Evolutionary conservation across 2,888 invertebrate species (phyloP), one percentile per base, ranked within the genome.

Genomic region (Apamea anceps): DNA sequence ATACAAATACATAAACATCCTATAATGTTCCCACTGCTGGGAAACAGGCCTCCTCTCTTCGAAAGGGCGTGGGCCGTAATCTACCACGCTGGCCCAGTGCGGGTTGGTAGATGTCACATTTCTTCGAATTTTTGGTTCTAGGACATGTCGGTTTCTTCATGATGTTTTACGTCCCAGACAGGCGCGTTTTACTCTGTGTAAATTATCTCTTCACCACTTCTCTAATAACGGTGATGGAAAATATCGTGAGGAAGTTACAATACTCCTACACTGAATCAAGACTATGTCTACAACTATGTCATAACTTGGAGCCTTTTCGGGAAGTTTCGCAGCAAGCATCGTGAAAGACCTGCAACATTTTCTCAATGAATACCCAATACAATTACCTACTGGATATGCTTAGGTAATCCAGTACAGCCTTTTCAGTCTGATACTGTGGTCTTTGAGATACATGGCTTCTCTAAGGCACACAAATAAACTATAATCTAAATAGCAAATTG

Each of bases 401-500:
- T 8, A n/a, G 21, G n/a, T n/a, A 21, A 51, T 37, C 21, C 0
- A 21, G 32, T 65, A 65, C 12, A n/a, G 42, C 10, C 1, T 76
- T 28, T 25, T 45, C 42, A 8, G 25, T 71, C 12, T 10, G 45
- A 18, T 25, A 42, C 51, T 15, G 21, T 21, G 15, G 10, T 28
- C 12, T 32, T 75, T 65, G 25, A 51, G 51, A 42, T 42, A 37
- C 28, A 37, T 28, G n/a, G 15, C 28, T 25, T 28, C 42, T 21
- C 6, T 5, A 42, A 75, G 4, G 7, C 1, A 54, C 28, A 54
- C 21, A 66, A 76, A n/a, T 32, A 57, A 32, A 57, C 32, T 13
- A 37, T 37, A 25, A 21, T 66, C 0, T 51, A 62, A 51, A 48
- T 42, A 65, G 21, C 6, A 48, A 62, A 72, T 81, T 79, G 8